These are phyloP conservation scores for Tetraodon nigroviridis DNA, from an alignment of 2,113 vertebrate genomes.

Conservation along the genomic window DNA sequence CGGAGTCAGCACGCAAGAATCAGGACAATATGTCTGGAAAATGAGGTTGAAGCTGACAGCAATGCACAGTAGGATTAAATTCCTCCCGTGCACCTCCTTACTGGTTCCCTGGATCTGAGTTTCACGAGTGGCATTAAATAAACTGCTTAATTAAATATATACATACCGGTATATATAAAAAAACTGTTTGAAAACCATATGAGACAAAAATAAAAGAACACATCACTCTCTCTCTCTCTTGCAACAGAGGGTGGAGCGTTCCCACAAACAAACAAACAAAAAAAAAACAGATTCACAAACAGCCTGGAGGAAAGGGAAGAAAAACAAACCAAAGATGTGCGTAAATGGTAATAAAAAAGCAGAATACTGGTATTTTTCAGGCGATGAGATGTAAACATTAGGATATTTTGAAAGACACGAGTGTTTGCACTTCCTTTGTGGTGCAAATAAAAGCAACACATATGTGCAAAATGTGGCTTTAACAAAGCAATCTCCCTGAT, in stretches of 20 bases:
- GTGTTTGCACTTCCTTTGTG: conserved; percentile 1
- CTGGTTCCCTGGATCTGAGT: conserved; percentile 32
- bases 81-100: conserved; percentile 31
- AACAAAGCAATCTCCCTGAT: conserved; percentile 13
- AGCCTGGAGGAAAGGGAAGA: conserved; percentile 32
- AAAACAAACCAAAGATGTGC: conserved; percentile 18
- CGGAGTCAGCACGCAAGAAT: conserved; percentile 17
- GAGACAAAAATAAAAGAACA: conserved; percentile 5
- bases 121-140: conserved; percentile 30
- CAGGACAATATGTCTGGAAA: conserved; percentile 23
- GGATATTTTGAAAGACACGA: conserved; percentile 13
- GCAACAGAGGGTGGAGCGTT: conserved; percentile 3
- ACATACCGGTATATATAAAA: no score
- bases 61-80: conserved; percentile 28
- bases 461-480: conserved; percentile 13
- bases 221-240: conserved; percentile 4
- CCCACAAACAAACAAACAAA: no score
- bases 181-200: conserved; percentile 12
- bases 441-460: not conserved
- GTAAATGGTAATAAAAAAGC: not conserved
- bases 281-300: conserved; percentile 26
- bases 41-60: conserved; percentile 37
- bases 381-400: conserved; percentile 16
- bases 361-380: conserved; percentile 4
- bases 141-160: conserved; percentile 50